These are phyloP conservation scores for Tragelaphus strepsiceros DNA, from an alignment of 2,113 vertebrate genomes.

Conservation along the genomic window DNA sequence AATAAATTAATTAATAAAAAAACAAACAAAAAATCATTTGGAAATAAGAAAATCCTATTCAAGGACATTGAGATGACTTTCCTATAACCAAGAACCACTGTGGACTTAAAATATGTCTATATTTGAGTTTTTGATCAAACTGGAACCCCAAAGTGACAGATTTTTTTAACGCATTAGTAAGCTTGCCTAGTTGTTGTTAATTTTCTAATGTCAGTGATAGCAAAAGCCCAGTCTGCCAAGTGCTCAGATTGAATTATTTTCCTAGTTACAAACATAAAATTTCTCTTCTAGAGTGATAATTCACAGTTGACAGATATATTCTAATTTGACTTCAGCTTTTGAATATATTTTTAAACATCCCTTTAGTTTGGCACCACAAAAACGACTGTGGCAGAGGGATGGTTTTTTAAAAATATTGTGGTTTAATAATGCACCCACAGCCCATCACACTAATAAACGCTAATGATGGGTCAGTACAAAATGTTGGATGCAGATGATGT, in stretches of 20 bases:
- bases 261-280: neutral
- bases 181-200: neutral
- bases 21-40: neutral
- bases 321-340: neutral
- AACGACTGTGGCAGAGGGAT: neutral
- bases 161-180: neutral
- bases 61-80: neutral
- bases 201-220: neutral
- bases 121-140: neutral
- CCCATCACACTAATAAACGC: neutral
- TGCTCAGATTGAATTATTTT: neutral
- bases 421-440: neutral
- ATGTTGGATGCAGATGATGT: neutral
- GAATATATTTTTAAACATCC: constrained; percentile 6
- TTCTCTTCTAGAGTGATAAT: neutral
- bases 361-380: neutral
- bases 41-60: neutral
- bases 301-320: neutral
- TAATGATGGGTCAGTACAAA: neutral
- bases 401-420: neutral
- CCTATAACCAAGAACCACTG: neutral
- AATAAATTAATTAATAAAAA: neutral
- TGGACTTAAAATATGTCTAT: neutral
- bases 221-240: neutral
- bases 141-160: neutral